Conservation (phyloP, 2,113 vertebrate genomes). For the Siphamia tubifer region DNA sequence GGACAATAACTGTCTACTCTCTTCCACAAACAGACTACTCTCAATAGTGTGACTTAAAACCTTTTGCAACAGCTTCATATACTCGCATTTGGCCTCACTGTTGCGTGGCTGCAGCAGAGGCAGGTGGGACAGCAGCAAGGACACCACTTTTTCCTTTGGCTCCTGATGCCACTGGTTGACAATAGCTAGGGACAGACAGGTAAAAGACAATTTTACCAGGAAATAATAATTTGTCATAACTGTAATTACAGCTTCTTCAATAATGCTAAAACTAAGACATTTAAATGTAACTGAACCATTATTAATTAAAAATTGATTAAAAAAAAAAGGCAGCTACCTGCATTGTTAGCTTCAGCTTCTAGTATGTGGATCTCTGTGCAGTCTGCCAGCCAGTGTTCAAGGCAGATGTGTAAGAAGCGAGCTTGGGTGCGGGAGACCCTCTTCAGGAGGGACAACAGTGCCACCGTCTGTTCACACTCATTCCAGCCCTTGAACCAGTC, state of each 20-base stretch:
- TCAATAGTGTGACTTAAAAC: constrained; percentile 94
- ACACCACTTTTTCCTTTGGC: constrained; percentile 90
- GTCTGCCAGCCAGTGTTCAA: constrained; percentile 94
- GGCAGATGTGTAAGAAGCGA: constrained; percentile 95
- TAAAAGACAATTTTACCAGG: not conserved
- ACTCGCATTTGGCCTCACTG: constrained; percentile 92
- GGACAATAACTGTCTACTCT: constrained; percentile 93
- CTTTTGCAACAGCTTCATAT: constrained; percentile 95
- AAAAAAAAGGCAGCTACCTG: constrained; percentile 76
- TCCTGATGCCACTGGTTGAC: constrained; percentile 95
- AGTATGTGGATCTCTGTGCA: constrained; percentile 93
- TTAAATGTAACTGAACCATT: not conserved
- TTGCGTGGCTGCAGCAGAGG: constrained; percentile 94
- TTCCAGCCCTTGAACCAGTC: constrained; percentile 98
- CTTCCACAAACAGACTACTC: constrained; percentile 94
- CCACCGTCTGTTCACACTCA: constrained; percentile 97
- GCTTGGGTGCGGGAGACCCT: constrained; percentile 92
- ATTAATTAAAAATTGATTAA: not conserved
- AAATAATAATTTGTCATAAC: not conserved
- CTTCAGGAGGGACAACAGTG: constrained; percentile 92
- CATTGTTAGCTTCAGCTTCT: constrained; percentile 94
- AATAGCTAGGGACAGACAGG: constrained; percentile 75
- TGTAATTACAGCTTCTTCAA: not conserved
- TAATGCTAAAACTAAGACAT: not conserved
- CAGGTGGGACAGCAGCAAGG: constrained; percentile 90